Evolutionary conservation across 2,113 vertebrate species (phyloP), one percentile per base, ranked within the genome.

Genomic region (Physeter macrocephalus): DNA sequence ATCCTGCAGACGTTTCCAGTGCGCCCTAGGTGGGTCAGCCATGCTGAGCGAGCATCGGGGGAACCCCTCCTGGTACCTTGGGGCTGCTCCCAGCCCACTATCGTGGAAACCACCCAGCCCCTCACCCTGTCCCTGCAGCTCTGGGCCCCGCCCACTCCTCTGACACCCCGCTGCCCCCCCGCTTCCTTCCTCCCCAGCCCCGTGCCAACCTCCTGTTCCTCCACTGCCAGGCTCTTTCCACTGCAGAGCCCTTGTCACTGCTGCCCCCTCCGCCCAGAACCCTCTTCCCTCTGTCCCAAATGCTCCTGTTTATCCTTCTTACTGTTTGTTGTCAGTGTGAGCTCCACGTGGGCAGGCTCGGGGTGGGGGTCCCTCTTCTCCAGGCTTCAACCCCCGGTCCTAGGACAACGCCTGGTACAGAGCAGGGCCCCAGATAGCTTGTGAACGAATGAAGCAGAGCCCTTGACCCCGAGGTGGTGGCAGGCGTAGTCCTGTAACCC

Each of bases 101-200:
- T 8, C n/a, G 5, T 54, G 43, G 27, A 41, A 29, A 54, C 9
- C 20, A 3, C 23, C 3, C 39, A 6, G 43, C 2, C 52, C 69
- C 34, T 39, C 34, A 0, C 13, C n/a, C 18, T 3, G 29, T 0
- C 36, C 29, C 46, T 6, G 0, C 5, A 0, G 25, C 61, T 10
- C 10, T 21, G 54, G n/a, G 46, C 39, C 69, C 61, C 4, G 12
- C 46, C 31, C 27, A 6, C 46, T 2, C 12, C n/a, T 36, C 36
- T 21, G 34, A 5, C 52, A 1, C 8, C 8, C 13, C n/a, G n/a
- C n/a, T n/a, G n/a, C 15, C 49, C 4, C 0, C 49, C 14, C 4
- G 49, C 52, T 18, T 3, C 49, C 46, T 10, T 3, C 39, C 12
- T 15, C 49, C 14, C 13, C 64, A 1, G 43, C 57, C 43, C 20